phyloP scores from a whole-genome alignment of 2,797 vertebrate species.

The Pangasius mekongensis region DNA sequence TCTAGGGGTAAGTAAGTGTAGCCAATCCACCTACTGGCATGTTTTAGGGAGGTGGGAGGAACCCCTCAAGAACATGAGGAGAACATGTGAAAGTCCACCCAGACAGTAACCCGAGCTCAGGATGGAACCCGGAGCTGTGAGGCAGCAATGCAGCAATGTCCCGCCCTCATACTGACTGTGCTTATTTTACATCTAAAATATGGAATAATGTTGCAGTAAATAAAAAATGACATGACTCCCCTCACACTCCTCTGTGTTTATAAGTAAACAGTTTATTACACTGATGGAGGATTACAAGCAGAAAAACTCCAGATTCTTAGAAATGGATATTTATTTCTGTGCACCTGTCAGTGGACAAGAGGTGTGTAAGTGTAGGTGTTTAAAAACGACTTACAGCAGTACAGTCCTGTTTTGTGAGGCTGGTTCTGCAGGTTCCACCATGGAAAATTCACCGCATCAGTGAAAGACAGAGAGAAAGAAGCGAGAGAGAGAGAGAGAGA shows the following conservation, averaged over 20 bases:
- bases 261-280: neutral
- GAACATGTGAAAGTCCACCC: neutral
- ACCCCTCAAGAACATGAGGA: neutral
- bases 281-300: neutral
- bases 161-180: neutral
- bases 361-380: neutral
- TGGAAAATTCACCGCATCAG: slow-evolving; percentile 26
- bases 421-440: slow-evolving; percentile 37
- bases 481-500: neutral
- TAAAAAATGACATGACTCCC: neutral
- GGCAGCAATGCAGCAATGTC: neutral
- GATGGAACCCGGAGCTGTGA: neutral
- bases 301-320: neutral
- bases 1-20: neutral
- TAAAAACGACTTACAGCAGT: slow-evolving; percentile 20
- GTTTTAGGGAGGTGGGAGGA: neutral
- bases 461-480: slow-evolving; percentile 32
- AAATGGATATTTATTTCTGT: neutral
- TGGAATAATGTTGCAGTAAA: neutral
- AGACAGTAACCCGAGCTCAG: neutral
- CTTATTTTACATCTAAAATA: neutral
- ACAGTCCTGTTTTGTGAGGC: slow-evolving; percentile 6
- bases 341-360: neutral
- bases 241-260: too few species aligned
- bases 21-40: neutral